Base-by-base conservation (phyloP, 2,797 vertebrate genomes). In the Premnoplex brunnescens region DNA sequence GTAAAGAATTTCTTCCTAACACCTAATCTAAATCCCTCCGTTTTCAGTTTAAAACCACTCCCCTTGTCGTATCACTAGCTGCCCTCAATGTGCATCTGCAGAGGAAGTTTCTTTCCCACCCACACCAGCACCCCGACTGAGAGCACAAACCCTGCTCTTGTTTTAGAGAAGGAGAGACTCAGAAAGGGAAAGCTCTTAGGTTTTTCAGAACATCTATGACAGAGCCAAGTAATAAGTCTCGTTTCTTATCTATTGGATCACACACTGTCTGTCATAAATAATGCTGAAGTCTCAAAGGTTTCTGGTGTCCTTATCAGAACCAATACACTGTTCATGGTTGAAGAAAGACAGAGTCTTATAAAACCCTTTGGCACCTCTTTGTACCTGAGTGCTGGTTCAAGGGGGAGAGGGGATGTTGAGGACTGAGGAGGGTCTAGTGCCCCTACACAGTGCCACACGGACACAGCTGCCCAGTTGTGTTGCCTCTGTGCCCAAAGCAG, bases 331-430 rank as follows among this genome's bases (percentile, higher is more conserved):
- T 60, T 88, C 80, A 37, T 30, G n/a, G 69, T 36, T 96, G 92
- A 91, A 56, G 85, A 91, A 95, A 90, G 74, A 84, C 89, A 95
- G 91, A 89, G 59, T 72, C 82, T 76, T 85, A 90, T 77, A 93
- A 92, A 89, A 92, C 39, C 39, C 39, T 58, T 83, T 52, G 39
- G 26, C 0, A 4, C 5, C 14, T 49, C 6, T 68, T 69, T 80
- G 27, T 21, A 17, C 28, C 24, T 34, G 10, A 23, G 9, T 69
- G 41, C 37, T 68, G 34, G n/a, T 51, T 76, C 68, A 59, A 79
- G 13, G 15, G 9, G 34, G 7, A 75, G 44, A 49, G 9, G n/a
- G 13, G 51, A 20, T 2, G 7, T 4, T 27, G 41, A 28, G 54
- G 8, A n/a, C 7, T 0, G 1, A 28, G 23, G 15, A 15, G 68